A percentile compares a stretch with the other conserved stretches of the same genome.
phyloP scores from a whole-genome alignment of 2,113 vertebrate species.

The Spea bombifrons region DNA sequence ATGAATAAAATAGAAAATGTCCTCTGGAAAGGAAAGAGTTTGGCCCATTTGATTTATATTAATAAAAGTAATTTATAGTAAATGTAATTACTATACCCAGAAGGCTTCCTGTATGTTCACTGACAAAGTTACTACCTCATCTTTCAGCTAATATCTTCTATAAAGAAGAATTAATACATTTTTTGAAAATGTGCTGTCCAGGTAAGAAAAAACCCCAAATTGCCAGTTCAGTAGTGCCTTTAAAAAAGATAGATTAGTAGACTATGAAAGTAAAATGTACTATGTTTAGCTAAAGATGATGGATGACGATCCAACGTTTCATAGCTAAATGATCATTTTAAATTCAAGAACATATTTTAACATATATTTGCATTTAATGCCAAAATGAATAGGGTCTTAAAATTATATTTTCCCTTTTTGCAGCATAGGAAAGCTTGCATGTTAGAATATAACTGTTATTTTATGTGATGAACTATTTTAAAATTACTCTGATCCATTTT shows the following conservation, averaged over 20 bases:
- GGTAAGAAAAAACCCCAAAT: slow-evolving; percentile 30
- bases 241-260: slow-evolving; percentile 29
- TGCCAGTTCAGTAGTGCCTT: slow-evolving; percentile 36
- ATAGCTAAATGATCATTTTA: slow-evolving; percentile 29
- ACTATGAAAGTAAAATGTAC: slow-evolving; percentile 10
- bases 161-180: slow-evolving; percentile 43
- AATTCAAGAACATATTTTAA: slow-evolving; percentile 10
- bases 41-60: slow-evolving; percentile 21
- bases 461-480: slow-evolving; percentile 12
- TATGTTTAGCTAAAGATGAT: slow-evolving; percentile 5
- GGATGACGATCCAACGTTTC: slow-evolving; percentile 18
- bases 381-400: slow-evolving; percentile 7
- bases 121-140: slow-evolving; percentile 33
- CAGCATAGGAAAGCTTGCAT: slow-evolving; percentile 11
- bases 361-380: slow-evolving; percentile 28
- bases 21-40: slow-evolving; percentile 12
- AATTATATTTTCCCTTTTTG: slow-evolving; percentile 7
- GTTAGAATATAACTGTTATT: slow-evolving; percentile 13
- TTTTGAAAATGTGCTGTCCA: slow-evolving; percentile 36
- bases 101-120: slow-evolving; percentile 25
- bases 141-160: slow-evolving; percentile 33
- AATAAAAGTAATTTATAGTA: slow-evolving; percentile 42
- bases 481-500: slow-evolving; percentile 2
- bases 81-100: slow-evolving; percentile 39
- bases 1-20: slow-evolving; percentile 5